phyloP scores from a whole-genome alignment of 2,113 vertebrate species.

The Bagarius yarrelli region DNA sequence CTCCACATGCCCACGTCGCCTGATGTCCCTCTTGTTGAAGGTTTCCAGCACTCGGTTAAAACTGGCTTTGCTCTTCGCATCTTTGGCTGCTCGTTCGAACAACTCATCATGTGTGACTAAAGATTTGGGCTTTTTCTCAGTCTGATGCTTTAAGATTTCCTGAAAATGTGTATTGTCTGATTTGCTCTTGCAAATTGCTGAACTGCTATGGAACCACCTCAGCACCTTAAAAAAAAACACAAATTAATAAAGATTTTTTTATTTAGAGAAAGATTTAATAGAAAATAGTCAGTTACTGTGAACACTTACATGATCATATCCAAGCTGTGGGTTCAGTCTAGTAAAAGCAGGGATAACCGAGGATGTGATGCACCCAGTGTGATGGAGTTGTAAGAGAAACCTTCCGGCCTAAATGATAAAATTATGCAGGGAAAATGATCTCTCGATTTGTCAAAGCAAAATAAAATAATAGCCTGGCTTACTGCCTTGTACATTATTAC shows the following conservation, averaged over 20 bases:
- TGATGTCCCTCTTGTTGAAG: slow-evolving; percentile 69
- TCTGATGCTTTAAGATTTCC: slow-evolving; percentile 5
- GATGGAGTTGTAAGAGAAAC: slow-evolving; percentile 55
- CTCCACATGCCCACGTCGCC: slow-evolving; percentile 82
- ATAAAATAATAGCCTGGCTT: neutral
- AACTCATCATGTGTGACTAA: slow-evolving; percentile 64
- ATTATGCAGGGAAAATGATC: neutral
- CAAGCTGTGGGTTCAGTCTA: neutral
- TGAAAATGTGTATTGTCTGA: slow-evolving; percentile 16
- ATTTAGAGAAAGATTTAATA: neutral
- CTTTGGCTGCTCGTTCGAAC: slow-evolving; percentile 63
- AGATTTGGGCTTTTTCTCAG: slow-evolving; percentile 20
- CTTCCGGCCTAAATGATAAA: slow-evolving; percentile 57
- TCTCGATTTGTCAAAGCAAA: neutral
- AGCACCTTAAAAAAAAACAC: slow-evolving; percentile 39
- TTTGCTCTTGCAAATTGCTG: slow-evolving; percentile 29
- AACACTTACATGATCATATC: slow-evolving; percentile 56
- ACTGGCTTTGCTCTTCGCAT: slow-evolving; percentile 67
- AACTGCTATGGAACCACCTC: slow-evolving; percentile 59
- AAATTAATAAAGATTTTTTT: neutral
- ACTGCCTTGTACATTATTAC: neutral
- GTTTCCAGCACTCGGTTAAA: slow-evolving; percentile 71
- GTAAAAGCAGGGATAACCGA: neutral
- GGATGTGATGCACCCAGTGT: slow-evolving; percentile 31
- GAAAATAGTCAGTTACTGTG: neutral